Evolutionary conservation across 2,797 vertebrate genomes (phyloP), one percentile per base, ranked within the genome.

Genomic region (Xiphorhynchus erythropygius): DNA sequence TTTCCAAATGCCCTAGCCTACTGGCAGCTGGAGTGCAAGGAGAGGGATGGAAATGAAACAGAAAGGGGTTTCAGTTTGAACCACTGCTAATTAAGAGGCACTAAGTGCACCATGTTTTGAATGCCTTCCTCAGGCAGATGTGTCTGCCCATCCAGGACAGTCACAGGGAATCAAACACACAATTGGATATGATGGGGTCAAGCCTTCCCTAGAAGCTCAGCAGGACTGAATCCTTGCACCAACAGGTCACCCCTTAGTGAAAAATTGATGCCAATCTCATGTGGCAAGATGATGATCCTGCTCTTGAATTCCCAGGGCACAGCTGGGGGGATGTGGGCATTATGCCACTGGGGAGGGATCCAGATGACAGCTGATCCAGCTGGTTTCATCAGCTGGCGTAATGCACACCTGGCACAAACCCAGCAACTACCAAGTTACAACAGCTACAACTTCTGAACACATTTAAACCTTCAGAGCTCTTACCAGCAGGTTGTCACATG

Each of bases 221-320:
- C 37, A 57, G 39, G 22, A 60, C 67, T 9, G 2, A 57, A 63
- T 62, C 30, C 30, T 30, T 46, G 35, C 67, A 84, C 22, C 33
- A 57, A 17, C 11, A 87, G 25, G 42, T 46, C 46, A 62, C 15
- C 7, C 16, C 32, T 13, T 24, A 11, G 42, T 87, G 39, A 96
- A 95, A 95, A 73, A 95, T 79, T 84, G 30, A 96, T 94, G 77
- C 32, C 37, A 55, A 23, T 91, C 84, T 87, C 78, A 62, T 18
- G 30, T 82, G 13, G 70, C 75, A 65, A 71, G 63, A 28, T 25
- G 55, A 22, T 35, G 55, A 92, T 62, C 81, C 70, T 60, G 50
- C n/a, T 92, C 78, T 84, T 69, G 75, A 82, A 76, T 91, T 79
- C 71, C 10, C 32, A 55, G 71, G 35, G 67, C 42, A 47, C 50